Evolutionary conservation across 2,797 vertebrate genomes (phyloP), one percentile per base, ranked within the genome.

Genomic region (Eremophila alpestris): DNA sequence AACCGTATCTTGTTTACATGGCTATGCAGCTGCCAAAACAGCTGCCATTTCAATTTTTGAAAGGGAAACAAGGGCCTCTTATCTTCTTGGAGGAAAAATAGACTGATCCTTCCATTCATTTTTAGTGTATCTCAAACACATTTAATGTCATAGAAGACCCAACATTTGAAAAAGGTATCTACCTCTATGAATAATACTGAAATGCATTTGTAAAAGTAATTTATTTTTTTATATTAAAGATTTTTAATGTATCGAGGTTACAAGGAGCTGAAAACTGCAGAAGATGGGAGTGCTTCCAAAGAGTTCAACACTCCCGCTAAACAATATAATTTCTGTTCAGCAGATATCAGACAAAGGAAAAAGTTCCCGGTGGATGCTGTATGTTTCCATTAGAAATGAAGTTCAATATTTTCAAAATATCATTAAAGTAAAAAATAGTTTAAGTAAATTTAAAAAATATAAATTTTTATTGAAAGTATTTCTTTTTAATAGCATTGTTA

Each of bases 21-120:
- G 59, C 73, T 92, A 78, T 94, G 83, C 83, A 97, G 90, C 89
- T 97, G 92, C 86, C 96, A 94, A 97, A 97, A 96, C 93, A 96
- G 84, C 89, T 89, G 77, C 89, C 83, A 97, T 96, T 97, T 94
- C 75, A 83, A 40, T 93, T 95, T 92, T 95, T 90, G 81, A 73
- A 92, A 90, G 83, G 52, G 69, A 96, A 97, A 95, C 63, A 91
- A 95, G 21, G 89, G 68, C 59, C 85, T 83, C 94, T 93, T 87
- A 96, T 97, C 84, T 90, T 67, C 83, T 67, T 75, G 51, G 65
- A 89, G 84, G 88, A 95, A 95, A 97, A 96, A 82, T 52, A 85
- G 89, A 82, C 87, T 12, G 16, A 74, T 89, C 63, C 64, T 80
- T 94, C 74, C 51, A 91, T 89, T 94, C 71, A 43, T 24, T 87